phyloP scores from a whole-genome alignment of 2,113 vertebrate genomes.

The Cervus canadensis region DNA sequence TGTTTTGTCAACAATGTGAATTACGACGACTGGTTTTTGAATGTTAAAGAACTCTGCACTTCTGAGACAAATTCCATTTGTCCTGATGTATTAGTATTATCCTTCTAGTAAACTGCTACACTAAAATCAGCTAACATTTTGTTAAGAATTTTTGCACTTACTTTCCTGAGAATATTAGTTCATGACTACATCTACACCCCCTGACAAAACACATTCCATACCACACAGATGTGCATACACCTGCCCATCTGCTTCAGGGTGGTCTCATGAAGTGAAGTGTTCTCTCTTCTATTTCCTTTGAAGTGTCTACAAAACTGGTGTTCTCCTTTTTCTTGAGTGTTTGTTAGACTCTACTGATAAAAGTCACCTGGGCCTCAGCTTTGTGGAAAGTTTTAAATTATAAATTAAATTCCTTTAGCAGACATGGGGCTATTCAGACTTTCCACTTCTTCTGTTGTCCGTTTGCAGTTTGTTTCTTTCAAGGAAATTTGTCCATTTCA shows the following conservation, averaged over 20 bases:
- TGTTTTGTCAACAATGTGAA: not conserved
- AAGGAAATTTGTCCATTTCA: not conserved
- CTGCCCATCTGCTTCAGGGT: not conserved
- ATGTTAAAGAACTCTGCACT: not conserved
- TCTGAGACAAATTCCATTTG: not conserved
- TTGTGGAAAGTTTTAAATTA: no score
- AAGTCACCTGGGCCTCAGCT: not conserved
- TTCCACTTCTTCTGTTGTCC: not conserved
- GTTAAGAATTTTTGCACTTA: not conserved
- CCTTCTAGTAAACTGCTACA: not conserved
- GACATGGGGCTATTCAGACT: not conserved
- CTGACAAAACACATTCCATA: no score
- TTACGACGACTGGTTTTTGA: not conserved
- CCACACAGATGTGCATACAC: not conserved
- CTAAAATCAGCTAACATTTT: not conserved
- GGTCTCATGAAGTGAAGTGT: not conserved
- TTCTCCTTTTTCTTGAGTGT: not conserved
- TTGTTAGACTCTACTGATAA: not conserved
- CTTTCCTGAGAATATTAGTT: not conserved
- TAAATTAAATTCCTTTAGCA: not conserved
- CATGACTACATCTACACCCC: not conserved
- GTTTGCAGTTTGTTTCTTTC: not conserved
- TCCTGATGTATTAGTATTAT: no score
- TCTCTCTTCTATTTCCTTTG: not conserved
- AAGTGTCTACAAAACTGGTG: not conserved